Evolutionary conservation across 30 jellyfish, hydroid and myxozoan species (phyloP), one percentile per base, ranked within the genome.

Genomic region (Calvadosia cruxmelitensis): DNA sequence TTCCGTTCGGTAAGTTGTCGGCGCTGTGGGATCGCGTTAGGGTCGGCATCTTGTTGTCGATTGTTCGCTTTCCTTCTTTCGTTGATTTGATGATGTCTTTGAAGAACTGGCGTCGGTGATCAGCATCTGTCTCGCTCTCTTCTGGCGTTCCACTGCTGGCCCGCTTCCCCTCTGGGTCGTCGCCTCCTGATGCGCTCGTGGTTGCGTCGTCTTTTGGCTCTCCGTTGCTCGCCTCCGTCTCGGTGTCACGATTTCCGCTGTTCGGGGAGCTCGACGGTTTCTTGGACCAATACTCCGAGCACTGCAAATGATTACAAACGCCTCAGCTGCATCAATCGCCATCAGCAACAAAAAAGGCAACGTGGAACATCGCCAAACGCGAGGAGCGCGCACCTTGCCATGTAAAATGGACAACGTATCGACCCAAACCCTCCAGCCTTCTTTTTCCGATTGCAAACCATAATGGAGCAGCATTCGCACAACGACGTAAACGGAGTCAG

Each of bases 391-490:
- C 76, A 86, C 97, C 94, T 83, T 76, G 52, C 93, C 85, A 69
- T 88, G 97, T 35, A 88, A 67, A 29, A 88, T 88, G n/a, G 97
- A 89, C 27, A 88, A 90, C 2, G 97, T 88, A 57, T 88, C 97
- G 27, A 88, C 97, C 97, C 97, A 88, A n/a, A 88, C 97, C 53
- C 97, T 78, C 97, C 97, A 88, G 25, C 97, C 97, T 70, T 88
- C 97, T 66, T 88, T 88, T 61, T 88, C 97, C 49, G 52, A 24
- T 64, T 88, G 97, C 34, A 80, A 53, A 16, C 94, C 97, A 80
- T 88, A 88, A 51, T 80, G 86, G 32, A 88, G 73, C 33, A 88
- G 76, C 97, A 88, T 88, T 50, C 79, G 72, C 25, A 88, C 81
- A 52, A 88, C 61, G 24, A 93, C 34, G 57, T 78, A 88, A 27